Percentiles rank a stretch among this genome's conserved stretches.
Evolutionary conservation across 2,797 vertebrate species (phyloP).

Genomic region (Dryobates pubescens): DNA sequence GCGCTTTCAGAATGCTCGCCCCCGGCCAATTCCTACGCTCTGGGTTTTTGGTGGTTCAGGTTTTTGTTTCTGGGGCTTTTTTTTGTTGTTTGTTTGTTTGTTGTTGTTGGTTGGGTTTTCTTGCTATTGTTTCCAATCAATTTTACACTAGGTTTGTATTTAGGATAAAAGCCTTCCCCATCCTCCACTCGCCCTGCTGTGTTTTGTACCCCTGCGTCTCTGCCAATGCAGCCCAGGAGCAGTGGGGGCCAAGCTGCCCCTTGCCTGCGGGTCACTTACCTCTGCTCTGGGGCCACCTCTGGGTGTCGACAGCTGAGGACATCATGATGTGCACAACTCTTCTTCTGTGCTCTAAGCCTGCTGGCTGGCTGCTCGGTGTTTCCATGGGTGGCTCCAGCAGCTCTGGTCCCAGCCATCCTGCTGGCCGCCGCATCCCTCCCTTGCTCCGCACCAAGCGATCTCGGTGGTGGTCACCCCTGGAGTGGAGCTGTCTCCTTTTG

Average conservation of each 20-base stretch:
- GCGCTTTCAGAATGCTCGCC: not conserved
- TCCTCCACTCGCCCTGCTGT: accelerated
- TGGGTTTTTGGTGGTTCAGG: not conserved
- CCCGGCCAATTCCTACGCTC: not conserved
- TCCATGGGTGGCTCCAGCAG: accelerated
- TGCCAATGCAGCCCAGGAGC: not conserved
- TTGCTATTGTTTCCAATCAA: constrained; percentile 15
- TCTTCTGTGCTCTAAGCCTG: accelerated
- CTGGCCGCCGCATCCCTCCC: not conserved
- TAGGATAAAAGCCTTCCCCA: not conserved
- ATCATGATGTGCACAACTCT: accelerated
- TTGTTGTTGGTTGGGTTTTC: not conserved
- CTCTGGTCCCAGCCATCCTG: not conserved
- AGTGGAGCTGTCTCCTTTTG: not conserved
- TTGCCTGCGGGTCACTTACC: accelerated
- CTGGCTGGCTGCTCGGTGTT: accelerated
- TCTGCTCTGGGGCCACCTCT: not conserved
- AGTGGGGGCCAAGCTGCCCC: accelerated
- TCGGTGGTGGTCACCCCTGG: accelerated
- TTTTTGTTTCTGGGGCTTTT: not conserved
- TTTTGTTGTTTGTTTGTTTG: not conserved
- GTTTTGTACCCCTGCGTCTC: not conserved
- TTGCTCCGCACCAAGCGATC: accelerated
- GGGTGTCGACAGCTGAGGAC: not conserved
- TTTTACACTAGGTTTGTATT: not conserved